Evolutionary conservation across 2,113 vertebrate species (phyloP), one percentile per base, ranked within the genome.

Genomic region (Peromyscus leucopus): DNA sequence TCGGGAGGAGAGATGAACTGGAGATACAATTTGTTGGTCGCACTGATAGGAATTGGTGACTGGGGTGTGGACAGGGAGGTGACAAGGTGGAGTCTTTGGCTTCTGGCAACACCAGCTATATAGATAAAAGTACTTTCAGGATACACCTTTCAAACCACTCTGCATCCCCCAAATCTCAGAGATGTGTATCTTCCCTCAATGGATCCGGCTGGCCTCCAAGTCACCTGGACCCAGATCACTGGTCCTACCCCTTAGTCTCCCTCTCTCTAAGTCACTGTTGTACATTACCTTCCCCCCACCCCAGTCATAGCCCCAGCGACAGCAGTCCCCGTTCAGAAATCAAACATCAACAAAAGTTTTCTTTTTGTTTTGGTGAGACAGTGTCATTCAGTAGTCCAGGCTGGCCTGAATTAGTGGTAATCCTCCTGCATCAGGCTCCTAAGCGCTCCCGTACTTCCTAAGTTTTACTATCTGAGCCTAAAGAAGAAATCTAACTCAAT

Each of bases 21-120:
- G 93, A 94, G 76, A 93, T 13, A 90, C 69, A 87, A 85, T 46
- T 31, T 76, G 31, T 74, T 93, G 63, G 59, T 69, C 4, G 12
- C 51, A 26, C 1, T 76, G 91, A 61, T 8, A 74, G 79, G 69
- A 71, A n/a, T 11, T 71, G 21, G 67, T 75, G 87, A 93, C 24
- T 82, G 55, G 55, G 51, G 75, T 46, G 63, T 63, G 57, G 39
- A 63, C 5, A 89, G 31, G 59, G 16, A 90, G n/a, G 67, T 8
- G 57, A 84, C 65, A 80, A 80, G 69, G 96, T 28, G 75, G 82
- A 72, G 42, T 63, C 57, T 74, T 69, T 31, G 42, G 42, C 26
- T 97, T 95, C 63, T 46, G 42, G 31, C 12, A 8, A 0, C 2
- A 84, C 28, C 36, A 39, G 46, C 69, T 51, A 11, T 28, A 36